These are phyloP conservation scores for Condylostylus longicornis DNA, from an alignment of 1,140 invertebrate genomes.

Conservation along the genomic window DNA sequence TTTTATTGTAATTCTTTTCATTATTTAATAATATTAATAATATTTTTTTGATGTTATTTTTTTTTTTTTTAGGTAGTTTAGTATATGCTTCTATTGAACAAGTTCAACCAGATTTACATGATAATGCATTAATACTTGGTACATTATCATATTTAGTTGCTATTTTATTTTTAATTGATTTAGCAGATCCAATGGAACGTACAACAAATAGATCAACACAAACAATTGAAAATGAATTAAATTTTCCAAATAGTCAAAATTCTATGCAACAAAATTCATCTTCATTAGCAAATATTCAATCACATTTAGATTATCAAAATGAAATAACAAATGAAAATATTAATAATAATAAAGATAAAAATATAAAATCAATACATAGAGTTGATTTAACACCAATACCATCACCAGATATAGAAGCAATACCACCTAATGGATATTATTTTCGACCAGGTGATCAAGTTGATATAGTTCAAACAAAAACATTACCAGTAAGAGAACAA, in stretches of 20 bases:
- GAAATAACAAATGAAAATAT: neutral
- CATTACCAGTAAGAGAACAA: constrained; percentile 1
- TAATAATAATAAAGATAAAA: neutral
- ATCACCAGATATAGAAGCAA: neutral
- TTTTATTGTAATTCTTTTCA: neutral
- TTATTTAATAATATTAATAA: neutral
- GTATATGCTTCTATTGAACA: constrained; percentile 7
- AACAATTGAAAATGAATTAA: too few species aligned
- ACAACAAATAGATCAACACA: neutral
- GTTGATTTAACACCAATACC: neutral
- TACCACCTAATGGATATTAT: constrained; percentile 2
- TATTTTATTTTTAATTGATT: constrained; percentile 5
- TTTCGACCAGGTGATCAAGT: neutral
- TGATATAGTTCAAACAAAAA: constrained; percentile 5
- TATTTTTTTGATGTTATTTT: neutral
- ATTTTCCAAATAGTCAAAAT: too few species aligned
- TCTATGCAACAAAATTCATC: neutral
- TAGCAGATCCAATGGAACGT: constrained; percentile 4
- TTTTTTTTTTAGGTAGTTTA: constrained; percentile 2
- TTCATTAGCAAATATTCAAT: too few species aligned
- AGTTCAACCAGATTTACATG: constrained; percentile 5
- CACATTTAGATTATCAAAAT: too few species aligned
- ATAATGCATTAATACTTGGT: constrained; percentile 7
- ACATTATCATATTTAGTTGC: constrained; percentile 6
- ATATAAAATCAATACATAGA: neutral